Percentiles rank a stretch among this genome's conserved stretches.
phyloP scores from a whole-genome alignment of 1,140 invertebrate species.

The Pseudobourletiella spinata region DNA sequence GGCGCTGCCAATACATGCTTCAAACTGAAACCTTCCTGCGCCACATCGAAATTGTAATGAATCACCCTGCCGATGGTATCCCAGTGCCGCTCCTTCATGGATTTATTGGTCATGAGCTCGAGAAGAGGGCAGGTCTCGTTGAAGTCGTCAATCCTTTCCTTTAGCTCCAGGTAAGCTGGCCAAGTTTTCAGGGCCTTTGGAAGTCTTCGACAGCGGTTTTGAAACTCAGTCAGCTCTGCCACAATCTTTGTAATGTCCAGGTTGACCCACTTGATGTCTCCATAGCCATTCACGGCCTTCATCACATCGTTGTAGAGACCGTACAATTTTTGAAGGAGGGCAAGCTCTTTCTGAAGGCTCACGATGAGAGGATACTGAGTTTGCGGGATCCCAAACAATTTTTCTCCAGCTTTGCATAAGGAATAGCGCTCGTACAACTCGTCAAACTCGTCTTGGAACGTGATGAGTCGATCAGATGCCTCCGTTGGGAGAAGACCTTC shows the following conservation, averaged over 20 bases:
- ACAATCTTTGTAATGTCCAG: conserved; percentile 75
- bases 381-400: conserved; percentile 66
- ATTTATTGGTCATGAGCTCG: conserved; percentile 79
- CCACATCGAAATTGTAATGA: conserved; percentile 64
- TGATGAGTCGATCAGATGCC: conserved; percentile 64
- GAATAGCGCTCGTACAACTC: conserved; percentile 66
- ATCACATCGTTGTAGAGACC: conserved; percentile 67
- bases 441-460: conserved; percentile 69
- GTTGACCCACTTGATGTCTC: conserved; percentile 69
- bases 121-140: conserved; percentile 79
- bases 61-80: conserved; percentile 61
- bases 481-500: conserved; percentile 68
- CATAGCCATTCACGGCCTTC: conserved; percentile 73
- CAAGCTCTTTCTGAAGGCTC: conserved; percentile 69
- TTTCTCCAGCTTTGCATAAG: conserved; percentile 70
- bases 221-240: conserved; percentile 53
- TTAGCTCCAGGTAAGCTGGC: conserved; percentile 76
- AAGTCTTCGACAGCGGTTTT: conserved; percentile 58
- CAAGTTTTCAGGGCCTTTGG: conserved; percentile 77
- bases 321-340: conserved; percentile 73
- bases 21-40: conserved; percentile 66
- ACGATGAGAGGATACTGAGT: conserved; percentile 69
- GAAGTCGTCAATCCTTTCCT: conserved; percentile 83
- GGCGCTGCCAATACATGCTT: conserved; percentile 75
- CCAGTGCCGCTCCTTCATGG: conserved; percentile 86